phyloP scores from a whole-genome alignment of 2,113 vertebrate genomes.

The Syngnathus scovelli region DNA sequence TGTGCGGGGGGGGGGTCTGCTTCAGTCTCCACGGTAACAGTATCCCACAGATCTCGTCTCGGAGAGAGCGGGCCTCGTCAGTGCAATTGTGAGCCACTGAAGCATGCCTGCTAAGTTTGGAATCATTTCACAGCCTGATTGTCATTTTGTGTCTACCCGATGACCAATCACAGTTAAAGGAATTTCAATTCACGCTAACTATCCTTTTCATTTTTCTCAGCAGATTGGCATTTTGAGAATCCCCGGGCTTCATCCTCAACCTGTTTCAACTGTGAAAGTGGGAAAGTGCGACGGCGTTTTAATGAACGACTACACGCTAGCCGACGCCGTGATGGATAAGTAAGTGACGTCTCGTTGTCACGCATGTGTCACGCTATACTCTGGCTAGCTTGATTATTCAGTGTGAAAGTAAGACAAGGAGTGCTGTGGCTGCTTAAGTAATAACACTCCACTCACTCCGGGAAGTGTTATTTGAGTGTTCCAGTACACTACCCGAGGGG shows the following conservation, averaged over 20 bases:
- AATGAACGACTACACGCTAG: slow-evolving; percentile 70
- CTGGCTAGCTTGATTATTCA: slow-evolving; percentile 21
- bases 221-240: slow-evolving; percentile 41
- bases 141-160: background rate
- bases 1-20: slow-evolving; percentile 13
- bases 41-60: slow-evolving; percentile 53
- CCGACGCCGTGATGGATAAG: slow-evolving; percentile 74
- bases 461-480: slow-evolving; percentile 27
- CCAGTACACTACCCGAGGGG: slow-evolving; percentile 8
- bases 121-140: background rate
- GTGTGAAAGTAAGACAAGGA: slow-evolving; percentile 37
- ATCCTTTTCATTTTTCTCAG: slow-evolving; percentile 6
- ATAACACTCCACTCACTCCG: slow-evolving; percentile 14
- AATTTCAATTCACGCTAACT: background rate
- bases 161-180: background rate
- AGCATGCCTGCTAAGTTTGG: slow-evolving; percentile 49
- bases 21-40: slow-evolving; percentile 60
- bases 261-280: slow-evolving; percentile 40
- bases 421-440: slow-evolving; percentile 22
- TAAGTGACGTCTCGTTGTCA: slow-evolving; percentile 54
- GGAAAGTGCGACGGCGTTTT: slow-evolving; percentile 48
- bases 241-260: slow-evolving; percentile 9
- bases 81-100: slow-evolving; percentile 57
- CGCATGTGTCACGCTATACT: slow-evolving; percentile 29
- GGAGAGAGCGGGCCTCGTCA: slow-evolving; percentile 36